Evolutionary conservation across 2,797 vertebrate genomes (phyloP).

Genomic region (Microchirus variegatus): DNA sequence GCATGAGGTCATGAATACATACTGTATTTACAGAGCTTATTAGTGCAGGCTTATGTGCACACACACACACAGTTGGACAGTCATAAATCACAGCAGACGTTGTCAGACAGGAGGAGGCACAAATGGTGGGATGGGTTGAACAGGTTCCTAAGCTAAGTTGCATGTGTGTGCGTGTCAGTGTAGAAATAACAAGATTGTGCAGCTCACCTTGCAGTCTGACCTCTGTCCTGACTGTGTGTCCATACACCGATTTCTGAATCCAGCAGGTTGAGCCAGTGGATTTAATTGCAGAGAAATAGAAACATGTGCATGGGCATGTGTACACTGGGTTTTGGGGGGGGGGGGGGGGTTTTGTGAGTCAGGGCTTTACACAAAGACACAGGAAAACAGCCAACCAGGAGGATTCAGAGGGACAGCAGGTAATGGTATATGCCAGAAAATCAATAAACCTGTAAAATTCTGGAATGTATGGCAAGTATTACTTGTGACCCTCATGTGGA

Average conservation of each 20-base stretch:
- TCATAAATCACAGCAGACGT: conserved; percentile 46
- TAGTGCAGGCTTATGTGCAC: conserved; percentile 2
- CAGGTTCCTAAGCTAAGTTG: not conserved
- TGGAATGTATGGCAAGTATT: too few relatives aligned
- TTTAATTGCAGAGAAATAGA: conserved; percentile 20
- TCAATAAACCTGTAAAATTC: not conserved
- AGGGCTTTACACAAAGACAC: not conserved
- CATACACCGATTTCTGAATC: conserved; percentile 9
- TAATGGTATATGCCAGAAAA: not conserved
- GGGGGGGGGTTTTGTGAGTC: conserved; percentile 3
- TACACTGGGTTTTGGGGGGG: not conserved
- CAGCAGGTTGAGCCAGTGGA: not conserved
- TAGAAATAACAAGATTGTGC: conserved; percentile 18
- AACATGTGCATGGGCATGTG: not conserved
- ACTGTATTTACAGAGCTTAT: conserved; percentile 6
- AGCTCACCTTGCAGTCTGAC: conserved; percentile 16
- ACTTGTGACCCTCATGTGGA: too few relatives aligned
- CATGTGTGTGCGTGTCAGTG: not conserved
- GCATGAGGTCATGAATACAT: not conserved
- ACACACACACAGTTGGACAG: not conserved
- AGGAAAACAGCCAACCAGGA: not conserved
- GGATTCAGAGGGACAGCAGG: not conserved
- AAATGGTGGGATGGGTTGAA: conserved; percentile 9
- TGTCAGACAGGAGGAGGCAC: conserved; percentile 2
- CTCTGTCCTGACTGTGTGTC: not conserved